Conservation (phyloP, 2,888 invertebrate species). For the Philopedon plagiatum region DNA sequence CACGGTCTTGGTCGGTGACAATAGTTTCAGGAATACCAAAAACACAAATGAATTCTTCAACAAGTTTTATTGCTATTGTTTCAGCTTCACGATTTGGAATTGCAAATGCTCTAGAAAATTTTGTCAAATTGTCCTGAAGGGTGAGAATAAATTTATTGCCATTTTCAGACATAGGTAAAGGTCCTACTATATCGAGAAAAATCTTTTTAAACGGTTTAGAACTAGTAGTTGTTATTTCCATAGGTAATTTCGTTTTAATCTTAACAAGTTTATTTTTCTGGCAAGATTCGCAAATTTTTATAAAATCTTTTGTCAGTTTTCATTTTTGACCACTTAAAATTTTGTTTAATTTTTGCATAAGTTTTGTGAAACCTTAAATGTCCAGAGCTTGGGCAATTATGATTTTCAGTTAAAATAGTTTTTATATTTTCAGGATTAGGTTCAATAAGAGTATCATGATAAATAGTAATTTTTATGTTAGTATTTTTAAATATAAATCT, state of each 20-base stretch:
- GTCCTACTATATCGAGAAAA: constrained; percentile 36
- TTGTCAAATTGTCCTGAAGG: constrained; percentile 61
- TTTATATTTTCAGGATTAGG: constrained; percentile 38
- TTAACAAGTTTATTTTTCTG: constrained; percentile 55
- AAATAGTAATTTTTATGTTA: too few species aligned
- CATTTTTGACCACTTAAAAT: constrained; percentile 50
- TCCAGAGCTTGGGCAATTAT: constrained; percentile 48
- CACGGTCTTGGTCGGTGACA: constrained; percentile 49
- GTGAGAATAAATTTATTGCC: constrained; percentile 53
- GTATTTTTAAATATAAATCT: too few species aligned
- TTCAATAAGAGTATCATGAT: constrained; percentile 6
- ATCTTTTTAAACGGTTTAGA: constrained; percentile 53
- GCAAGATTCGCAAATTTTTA: constrained; percentile 51
- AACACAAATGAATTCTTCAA: constrained; percentile 54
- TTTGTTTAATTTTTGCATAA: constrained; percentile 51
- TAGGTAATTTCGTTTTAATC: constrained; percentile 54
- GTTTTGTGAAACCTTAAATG: constrained; percentile 41
- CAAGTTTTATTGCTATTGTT: constrained; percentile 58
- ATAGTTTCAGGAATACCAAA: constrained; percentile 51
- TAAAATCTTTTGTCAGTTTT: constrained; percentile 50
- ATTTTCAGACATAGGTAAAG: constrained; percentile 34
- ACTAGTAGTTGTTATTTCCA: constrained; percentile 61
- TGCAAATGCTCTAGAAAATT: constrained; percentile 60
- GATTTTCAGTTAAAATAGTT: constrained; percentile 45
- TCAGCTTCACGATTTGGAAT: constrained; percentile 60